phyloP scores from a whole-genome alignment of 2,113 vertebrate genomes.

The Crotalus horridus region DNA sequence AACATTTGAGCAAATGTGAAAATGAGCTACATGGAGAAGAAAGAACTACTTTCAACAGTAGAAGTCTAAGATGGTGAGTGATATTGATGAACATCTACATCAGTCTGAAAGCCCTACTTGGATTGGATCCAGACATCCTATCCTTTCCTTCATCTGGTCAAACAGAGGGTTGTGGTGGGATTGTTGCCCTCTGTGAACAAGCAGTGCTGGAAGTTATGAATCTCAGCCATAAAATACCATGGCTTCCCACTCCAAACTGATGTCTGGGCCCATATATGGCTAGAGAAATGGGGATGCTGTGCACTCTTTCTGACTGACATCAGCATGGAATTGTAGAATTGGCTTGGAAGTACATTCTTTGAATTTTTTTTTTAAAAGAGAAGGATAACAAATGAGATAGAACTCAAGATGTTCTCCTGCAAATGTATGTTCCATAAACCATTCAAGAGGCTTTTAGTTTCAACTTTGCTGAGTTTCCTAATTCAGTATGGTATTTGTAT shows the following conservation, averaged over 20 bases:
- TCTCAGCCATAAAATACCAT: not conserved
- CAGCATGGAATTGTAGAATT: not conserved
- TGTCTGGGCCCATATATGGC: constrained; percentile 4
- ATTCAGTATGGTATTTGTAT: constrained; percentile 43
- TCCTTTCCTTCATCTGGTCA: not conserved
- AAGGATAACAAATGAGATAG: not conserved
- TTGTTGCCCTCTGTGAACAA: not conserved
- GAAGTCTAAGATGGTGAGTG: not conserved
- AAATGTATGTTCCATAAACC: not conserved
- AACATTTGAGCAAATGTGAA: not conserved
- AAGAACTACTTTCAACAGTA: not conserved
- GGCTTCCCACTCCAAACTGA: not conserved
- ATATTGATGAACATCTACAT: not conserved
- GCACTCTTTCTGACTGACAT: not conserved
- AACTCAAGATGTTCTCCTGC: not conserved
- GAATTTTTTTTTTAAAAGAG: not conserved
- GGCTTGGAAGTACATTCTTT: not conserved
- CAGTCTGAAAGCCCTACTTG: not conserved
- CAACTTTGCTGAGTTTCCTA: not conserved
- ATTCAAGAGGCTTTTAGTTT: not conserved
- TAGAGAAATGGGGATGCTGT: not conserved
- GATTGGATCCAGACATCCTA: not conserved
- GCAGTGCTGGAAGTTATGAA: not conserved
- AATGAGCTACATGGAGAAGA: not conserved
- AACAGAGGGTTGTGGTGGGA: not conserved